Evolutionary conservation across 2,888 invertebrate species (phyloP).

Genomic region (Drosophila nr. perissopoda): DNA sequence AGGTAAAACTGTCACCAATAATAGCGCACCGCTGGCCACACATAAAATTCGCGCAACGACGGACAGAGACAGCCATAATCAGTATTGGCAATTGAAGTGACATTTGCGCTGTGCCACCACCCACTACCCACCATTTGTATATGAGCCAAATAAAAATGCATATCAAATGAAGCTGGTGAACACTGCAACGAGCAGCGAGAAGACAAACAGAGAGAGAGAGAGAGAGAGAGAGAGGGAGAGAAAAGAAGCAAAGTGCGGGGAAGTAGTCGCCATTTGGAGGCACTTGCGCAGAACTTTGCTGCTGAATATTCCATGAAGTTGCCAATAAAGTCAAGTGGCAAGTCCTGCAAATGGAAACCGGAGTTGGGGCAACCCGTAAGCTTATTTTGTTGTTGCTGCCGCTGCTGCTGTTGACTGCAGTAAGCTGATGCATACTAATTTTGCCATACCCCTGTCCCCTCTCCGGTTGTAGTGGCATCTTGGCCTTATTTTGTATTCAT

Average conservation of each 20-base stretch:
- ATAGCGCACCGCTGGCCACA: constrained; percentile 73
- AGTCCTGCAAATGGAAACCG: constrained; percentile 58
- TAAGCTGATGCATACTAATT: constrained; percentile 77
- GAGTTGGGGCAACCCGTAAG: constrained; percentile 13
- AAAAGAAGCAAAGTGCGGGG: not conserved
- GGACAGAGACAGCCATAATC: constrained; percentile 64
- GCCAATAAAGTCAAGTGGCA: constrained; percentile 82
- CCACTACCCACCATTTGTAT: constrained; percentile 67
- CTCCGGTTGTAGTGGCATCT: constrained; percentile 68
- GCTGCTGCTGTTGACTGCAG: constrained; percentile 65
- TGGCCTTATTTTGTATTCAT: constrained; percentile 83
- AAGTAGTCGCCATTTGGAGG: constrained; percentile 57
- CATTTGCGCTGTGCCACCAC: constrained; percentile 55
- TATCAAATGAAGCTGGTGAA: constrained; percentile 68
- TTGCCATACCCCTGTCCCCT: constrained; percentile 16
- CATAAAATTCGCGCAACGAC: constrained; percentile 61
- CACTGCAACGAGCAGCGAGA: constrained; percentile 16
- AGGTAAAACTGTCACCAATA: constrained; percentile 77
- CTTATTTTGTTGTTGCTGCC: constrained; percentile 12
- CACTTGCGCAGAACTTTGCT: constrained; percentile 76
- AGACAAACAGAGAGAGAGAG: not conserved
- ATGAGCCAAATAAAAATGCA: constrained; percentile 82
- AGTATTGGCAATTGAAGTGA: constrained; percentile 81
- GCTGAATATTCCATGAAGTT: constrained; percentile 82
- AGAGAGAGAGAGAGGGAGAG: not conserved